Percentiles rank a stretch among this genome's conserved stretches.
Conservation (phyloP, 1,140 invertebrate species). For the Lerema accius region DNA sequence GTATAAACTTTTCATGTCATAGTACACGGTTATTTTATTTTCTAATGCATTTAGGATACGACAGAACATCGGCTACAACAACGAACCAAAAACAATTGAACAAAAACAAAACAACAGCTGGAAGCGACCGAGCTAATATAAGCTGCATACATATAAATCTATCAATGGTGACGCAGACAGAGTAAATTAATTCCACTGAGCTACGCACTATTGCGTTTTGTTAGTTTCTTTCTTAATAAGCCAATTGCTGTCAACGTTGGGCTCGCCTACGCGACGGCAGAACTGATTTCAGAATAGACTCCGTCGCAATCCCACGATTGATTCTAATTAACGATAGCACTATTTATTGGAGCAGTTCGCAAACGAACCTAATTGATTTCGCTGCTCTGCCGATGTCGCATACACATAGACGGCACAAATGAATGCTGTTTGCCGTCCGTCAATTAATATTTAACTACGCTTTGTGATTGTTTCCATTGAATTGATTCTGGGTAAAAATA, state of each 20-base stretch:
- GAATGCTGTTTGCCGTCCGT: slow-evolving; percentile 53
- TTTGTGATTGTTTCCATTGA: slow-evolving; percentile 23
- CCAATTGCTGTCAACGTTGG: slow-evolving; percentile 67
- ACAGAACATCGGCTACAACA: slow-evolving; percentile 11
- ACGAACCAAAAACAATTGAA: slow-evolving; percentile 16
- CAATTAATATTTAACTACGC: slow-evolving; percentile 42
- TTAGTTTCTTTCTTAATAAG: slow-evolving; percentile 68
- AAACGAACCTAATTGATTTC: slow-evolving; percentile 79
- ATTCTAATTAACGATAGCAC: slow-evolving; percentile 81
- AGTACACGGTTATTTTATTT: slow-evolving; percentile 7
- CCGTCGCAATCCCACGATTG: slow-evolving; percentile 74
- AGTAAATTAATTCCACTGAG: slow-evolving; percentile 57
- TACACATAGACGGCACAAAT: slow-evolving; percentile 46
- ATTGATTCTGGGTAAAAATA: background rate
- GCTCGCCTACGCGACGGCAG: slow-evolving; percentile 61
- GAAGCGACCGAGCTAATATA: slow-evolving; percentile 22
- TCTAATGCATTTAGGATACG: slow-evolving; percentile 7
- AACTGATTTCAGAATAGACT: slow-evolving; percentile 73
- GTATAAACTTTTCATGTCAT: background rate
- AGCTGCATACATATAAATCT: slow-evolving; percentile 47
- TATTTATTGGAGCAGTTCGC: slow-evolving; percentile 78
- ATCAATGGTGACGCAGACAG: slow-evolving; percentile 44
- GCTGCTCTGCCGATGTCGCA: slow-evolving; percentile 49
- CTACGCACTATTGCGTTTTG: slow-evolving; percentile 55
- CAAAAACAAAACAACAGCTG: slow-evolving; percentile 23